These are phyloP conservation scores for Rhincodon typus DNA, from an alignment of 2,797 vertebrate species.

Conservation along the genomic window DNA sequence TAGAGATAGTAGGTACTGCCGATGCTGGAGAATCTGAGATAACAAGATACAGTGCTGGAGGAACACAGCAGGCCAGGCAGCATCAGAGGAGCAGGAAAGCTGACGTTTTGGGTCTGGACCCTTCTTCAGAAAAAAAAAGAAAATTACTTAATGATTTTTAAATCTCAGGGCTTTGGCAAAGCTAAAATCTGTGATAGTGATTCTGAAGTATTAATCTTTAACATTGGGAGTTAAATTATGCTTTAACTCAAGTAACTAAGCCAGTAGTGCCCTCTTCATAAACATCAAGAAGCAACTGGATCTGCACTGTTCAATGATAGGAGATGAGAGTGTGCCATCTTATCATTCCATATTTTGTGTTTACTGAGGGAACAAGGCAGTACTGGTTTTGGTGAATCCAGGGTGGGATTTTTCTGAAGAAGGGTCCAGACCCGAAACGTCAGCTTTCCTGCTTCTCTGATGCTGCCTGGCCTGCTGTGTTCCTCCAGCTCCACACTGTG, in stretches of 20 bases:
- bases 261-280: neutral
- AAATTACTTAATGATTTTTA: conserved; percentile 35
- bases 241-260: neutral
- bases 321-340: too few relatives aligned
- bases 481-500: too few relatives aligned
- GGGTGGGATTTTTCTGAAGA: neutral
- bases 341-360: neutral
- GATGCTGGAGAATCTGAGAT: too few relatives aligned
- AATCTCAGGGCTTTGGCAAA: neutral
- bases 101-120: too few relatives aligned
- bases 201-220: neutral
- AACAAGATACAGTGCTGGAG: too few relatives aligned
- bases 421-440: too few relatives aligned
- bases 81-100: too few relatives aligned
- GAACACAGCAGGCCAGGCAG: too few relatives aligned
- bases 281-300: neutral
- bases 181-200: conserved; percentile 4
- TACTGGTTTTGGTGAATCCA: neutral
- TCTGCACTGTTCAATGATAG: neutral
- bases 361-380: neutral
- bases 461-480: too few relatives aligned
- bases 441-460: too few relatives aligned
- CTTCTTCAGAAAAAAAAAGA: neutral
- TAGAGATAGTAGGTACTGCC: too few relatives aligned
- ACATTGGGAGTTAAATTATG: neutral